Base-by-base conservation (phyloP, 2,888 invertebrate species). In the Trissolcus japonicus region DNA sequence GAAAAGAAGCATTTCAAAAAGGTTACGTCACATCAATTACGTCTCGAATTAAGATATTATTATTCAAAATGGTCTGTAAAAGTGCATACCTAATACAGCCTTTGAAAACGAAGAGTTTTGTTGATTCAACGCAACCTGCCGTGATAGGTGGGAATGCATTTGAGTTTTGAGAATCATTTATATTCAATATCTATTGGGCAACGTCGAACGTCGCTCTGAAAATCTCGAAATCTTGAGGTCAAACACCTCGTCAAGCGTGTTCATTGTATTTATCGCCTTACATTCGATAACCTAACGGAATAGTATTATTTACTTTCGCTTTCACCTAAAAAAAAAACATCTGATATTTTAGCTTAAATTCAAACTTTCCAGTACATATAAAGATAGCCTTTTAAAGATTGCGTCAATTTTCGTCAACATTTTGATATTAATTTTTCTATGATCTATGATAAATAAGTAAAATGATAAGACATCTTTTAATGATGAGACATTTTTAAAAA, bases 301-400 rank as follows among this genome's bases (percentile, higher is more conserved):
- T 21, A 51, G n/a, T 57, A 62, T 74, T 75, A 40, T 76, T 76
- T 76, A 59, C 75, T 76, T 76, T 76, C 60, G 69, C 75, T 75
- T 75, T 75, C 68, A 55, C 56, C 59, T 51, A 54, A 75, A 75
- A 59, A 67, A 68, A 54, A 25, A 35, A 40, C 35, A 35, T 35
- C 35, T 35, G 35, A 35, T 35, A 9, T 35, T 35, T 35, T 35
- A 35, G 35, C 35, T 35, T 2, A 35, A 35, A 35, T 35, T 11
- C 11, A 35, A 35, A 35, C 35, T 35, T 35, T 35, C 35, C 35
- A 35, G 35, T 6, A 4, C 35, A 35, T 35, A 35, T 6, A 35
- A 35, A 29, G 35, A 35, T 35, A 35, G 35, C 35, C 35, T 35
- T 35, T 35, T 35, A 35, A 7, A 35, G 35, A 35, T 35, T 35